phyloP scores from a whole-genome alignment of 2,888 invertebrate species.

The Conomelus anceps region DNA sequence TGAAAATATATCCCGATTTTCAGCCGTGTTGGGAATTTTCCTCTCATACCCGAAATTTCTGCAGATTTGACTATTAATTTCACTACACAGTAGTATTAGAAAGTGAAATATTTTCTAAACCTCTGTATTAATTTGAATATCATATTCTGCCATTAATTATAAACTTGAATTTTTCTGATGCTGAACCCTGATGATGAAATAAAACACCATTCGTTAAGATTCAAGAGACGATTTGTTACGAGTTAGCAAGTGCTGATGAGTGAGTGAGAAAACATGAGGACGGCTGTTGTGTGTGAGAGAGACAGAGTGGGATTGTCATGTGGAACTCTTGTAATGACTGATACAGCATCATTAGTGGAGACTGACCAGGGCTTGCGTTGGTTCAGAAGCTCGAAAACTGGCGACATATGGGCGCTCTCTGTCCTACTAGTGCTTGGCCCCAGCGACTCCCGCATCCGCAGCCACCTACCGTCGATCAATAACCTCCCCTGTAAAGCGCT shows the following conservation, averaged over 20 bases:
- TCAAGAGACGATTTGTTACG: neutral
- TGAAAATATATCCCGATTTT: too few species aligned
- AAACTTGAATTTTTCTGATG: neutral
- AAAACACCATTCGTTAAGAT: neutral
- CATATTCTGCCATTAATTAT: neutral
- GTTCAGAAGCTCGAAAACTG: neutral
- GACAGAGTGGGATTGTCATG: neutral
- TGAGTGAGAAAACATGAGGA: neutral
- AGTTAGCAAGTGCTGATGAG: neutral
- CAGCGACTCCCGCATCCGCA: neutral
- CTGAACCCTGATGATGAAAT: neutral
- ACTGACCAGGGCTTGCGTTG: neutral
- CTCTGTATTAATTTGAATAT: neutral
- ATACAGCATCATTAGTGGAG: neutral
- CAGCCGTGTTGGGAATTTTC: too few species aligned
- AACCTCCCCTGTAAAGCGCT: neutral
- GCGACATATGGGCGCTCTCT: neutral
- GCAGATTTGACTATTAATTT: too few species aligned
- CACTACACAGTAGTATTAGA: too few species aligned
- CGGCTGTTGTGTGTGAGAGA: neutral
- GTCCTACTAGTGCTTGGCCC: neutral
- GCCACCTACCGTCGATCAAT: neutral
- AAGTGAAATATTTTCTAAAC: too few species aligned
- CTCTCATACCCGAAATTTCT: too few species aligned
- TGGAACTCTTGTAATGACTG: neutral